Percentiles rank a stretch among this genome's conserved stretches.
Evolutionary conservation across 2,113 vertebrate species (phyloP).

Genomic region (Arothron firmamentum): DNA sequence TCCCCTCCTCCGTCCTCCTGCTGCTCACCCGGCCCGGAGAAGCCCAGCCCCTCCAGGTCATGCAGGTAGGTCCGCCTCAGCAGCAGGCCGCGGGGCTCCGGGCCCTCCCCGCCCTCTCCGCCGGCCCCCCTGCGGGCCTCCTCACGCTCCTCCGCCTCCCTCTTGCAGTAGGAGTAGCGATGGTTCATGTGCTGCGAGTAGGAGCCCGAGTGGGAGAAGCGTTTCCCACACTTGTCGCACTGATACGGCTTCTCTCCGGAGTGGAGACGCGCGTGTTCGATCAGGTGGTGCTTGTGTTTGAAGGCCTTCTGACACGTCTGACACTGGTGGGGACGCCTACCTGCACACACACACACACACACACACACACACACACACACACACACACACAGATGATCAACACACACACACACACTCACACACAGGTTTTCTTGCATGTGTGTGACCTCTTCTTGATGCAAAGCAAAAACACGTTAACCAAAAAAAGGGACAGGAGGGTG

Average conservation of each 20-base stretch:
- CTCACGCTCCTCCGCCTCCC: conserved; percentile 97
- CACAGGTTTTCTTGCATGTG: too few relatives aligned
- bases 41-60: conserved; percentile 93
- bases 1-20: conserved; percentile 60
- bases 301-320: conserved; percentile 99
- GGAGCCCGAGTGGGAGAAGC: conserved; percentile 98
- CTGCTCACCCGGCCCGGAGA: conserved; percentile 89
- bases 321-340: conserved; percentile 98
- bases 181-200: conserved; percentile 99
- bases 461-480: conserved; percentile 61
- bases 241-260: conserved; percentile 99
- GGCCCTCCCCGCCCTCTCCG: conserved; percentile 79
- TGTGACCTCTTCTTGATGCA: conserved; percentile 50
- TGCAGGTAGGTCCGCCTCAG: conserved; percentile 96
- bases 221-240: conserved; percentile 98
- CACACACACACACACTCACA: background rate
- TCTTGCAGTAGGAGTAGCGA: conserved; percentile 99
- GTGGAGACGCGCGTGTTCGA: conserved; percentile 96
- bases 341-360: conserved; percentile 73
- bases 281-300: conserved; percentile 99
- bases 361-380: conserved; percentile 55
- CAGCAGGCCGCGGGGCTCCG: conserved; percentile 95
- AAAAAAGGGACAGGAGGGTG: too few relatives aligned
- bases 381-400: conserved; percentile 39
- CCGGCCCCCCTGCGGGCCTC: conserved; percentile 93